Percentiles rank a stretch among this genome's conserved stretches.
These are phyloP conservation scores for Nothoprocta pentlandii DNA, from an alignment of 2,113 vertebrate genomes.

Conservation along the genomic window DNA sequence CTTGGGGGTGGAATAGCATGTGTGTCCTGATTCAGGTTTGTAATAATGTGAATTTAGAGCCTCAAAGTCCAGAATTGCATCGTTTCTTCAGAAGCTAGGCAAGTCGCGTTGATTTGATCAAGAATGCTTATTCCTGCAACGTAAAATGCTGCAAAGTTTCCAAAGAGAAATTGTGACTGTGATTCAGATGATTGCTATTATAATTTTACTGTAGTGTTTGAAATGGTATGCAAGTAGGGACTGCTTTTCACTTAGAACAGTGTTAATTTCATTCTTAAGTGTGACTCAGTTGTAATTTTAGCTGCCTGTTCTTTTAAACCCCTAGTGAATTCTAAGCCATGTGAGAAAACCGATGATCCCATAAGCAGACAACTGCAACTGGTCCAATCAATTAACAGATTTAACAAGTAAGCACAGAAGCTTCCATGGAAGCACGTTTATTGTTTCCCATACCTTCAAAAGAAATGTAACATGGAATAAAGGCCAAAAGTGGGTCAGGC, in stretches of 20 bases:
- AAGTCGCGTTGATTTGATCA: neutral
- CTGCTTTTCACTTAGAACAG: neutral
- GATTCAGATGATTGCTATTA: neutral
- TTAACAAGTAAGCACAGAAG: constrained; percentile 78
- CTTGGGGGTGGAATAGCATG: neutral
- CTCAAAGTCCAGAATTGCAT: neutral
- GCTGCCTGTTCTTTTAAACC: constrained; percentile 54
- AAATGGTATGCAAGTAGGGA: neutral
- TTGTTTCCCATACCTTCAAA: neutral
- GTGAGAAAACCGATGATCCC: constrained; percentile 76
- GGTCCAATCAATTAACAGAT: constrained; percentile 77
- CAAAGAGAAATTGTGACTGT: neutral
- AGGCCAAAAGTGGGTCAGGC: neutral
- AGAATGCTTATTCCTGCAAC: neutral
- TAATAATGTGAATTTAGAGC: neutral
- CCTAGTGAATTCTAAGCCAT: constrained; percentile 78
- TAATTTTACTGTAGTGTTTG: neutral
- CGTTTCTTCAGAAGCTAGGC: neutral
- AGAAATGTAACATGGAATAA: neutral
- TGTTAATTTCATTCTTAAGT: neutral
- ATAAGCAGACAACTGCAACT: constrained; percentile 80
- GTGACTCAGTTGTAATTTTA: constrained; percentile 38
- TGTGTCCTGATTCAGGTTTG: neutral
- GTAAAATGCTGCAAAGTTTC: neutral
- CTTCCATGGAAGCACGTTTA: neutral